Conservation (phyloP, 2,797 vertebrate genomes). For the Lepus townsendii region DNA sequence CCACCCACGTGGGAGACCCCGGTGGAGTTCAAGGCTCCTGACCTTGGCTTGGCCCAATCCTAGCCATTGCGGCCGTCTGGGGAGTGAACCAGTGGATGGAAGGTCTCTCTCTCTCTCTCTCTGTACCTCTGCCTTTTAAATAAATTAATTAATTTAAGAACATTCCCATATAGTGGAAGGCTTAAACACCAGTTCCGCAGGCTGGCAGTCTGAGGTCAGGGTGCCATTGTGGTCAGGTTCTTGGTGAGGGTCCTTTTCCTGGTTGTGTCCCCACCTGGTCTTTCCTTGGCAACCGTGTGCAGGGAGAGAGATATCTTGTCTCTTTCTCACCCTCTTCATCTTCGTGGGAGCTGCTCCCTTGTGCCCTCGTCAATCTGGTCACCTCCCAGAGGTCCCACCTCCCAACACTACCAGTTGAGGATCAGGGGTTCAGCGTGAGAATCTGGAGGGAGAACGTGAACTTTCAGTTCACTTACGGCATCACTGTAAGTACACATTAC, state of each 20-base stretch:
- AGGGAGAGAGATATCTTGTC: not conserved
- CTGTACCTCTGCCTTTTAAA: no score
- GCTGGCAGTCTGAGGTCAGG: not conserved
- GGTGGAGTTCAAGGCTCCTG: no score
- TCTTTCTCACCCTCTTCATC: not conserved
- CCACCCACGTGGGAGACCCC: no score
- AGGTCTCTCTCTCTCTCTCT: no score
- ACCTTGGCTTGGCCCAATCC: no score
- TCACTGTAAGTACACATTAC: not conserved
- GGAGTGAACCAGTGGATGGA: no score
- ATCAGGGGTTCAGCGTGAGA: not conserved
- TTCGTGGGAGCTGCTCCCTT: not conserved
- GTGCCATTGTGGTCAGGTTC: not conserved
- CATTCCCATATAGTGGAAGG: not conserved
- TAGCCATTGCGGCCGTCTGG: no score
- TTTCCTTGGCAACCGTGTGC: not conserved
- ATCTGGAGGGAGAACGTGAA: not conserved
- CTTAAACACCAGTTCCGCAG: not conserved
- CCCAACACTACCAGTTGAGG: not conserved
- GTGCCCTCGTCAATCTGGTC: not conserved
- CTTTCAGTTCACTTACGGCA: not conserved
- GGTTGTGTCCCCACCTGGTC: not conserved
- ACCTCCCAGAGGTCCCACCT: not conserved
- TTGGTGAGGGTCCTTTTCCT: not conserved
- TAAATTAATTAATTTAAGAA: no score